Evolutionary conservation across 2,797 vertebrate species (phyloP).

Genomic region (Phalanger gymnotis): DNA sequence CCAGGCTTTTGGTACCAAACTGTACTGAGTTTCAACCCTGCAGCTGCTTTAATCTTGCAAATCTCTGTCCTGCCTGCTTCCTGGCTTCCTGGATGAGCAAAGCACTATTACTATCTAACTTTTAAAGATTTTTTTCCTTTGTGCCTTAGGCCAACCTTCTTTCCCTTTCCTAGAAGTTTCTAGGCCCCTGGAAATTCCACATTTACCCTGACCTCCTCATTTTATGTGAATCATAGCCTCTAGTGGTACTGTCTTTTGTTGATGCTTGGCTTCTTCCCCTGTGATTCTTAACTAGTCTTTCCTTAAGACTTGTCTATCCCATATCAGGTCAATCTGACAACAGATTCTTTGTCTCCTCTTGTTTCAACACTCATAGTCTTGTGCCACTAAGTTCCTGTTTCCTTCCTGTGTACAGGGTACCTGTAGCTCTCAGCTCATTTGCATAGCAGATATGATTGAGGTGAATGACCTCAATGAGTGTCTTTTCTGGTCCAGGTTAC

Average conservation of each 20-base stretch:
- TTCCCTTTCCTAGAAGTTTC: not conserved
- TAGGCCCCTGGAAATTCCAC: not conserved
- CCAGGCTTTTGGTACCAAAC: not conserved
- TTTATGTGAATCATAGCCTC: not conserved
- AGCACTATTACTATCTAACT: not conserved
- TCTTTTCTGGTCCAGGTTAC: not conserved
- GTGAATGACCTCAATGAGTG: not conserved
- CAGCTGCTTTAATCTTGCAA: not conserved
- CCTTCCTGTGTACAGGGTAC: not conserved
- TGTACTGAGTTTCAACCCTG: not conserved
- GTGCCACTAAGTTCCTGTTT: slow-evolving; percentile 5
- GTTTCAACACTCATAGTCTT: slow-evolving; percentile 10
- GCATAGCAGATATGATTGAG: not conserved
- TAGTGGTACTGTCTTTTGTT: slow-evolving; percentile 5
- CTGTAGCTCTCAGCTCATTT: not conserved
- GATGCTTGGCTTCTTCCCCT: slow-evolving; percentile 13
- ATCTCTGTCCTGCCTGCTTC: not conserved
- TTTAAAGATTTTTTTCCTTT: not conserved
- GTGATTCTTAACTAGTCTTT: not conserved
- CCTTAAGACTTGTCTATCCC: not conserved
- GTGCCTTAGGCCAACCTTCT: not conserved
- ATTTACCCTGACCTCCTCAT: not conserved
- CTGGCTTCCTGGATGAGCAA: not conserved
- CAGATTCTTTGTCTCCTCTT: not conserved
- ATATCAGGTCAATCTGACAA: not conserved